These are phyloP conservation scores for Allacma fusca DNA, from an alignment of 2,888 invertebrate genomes.

Conservation along the genomic window DNA sequence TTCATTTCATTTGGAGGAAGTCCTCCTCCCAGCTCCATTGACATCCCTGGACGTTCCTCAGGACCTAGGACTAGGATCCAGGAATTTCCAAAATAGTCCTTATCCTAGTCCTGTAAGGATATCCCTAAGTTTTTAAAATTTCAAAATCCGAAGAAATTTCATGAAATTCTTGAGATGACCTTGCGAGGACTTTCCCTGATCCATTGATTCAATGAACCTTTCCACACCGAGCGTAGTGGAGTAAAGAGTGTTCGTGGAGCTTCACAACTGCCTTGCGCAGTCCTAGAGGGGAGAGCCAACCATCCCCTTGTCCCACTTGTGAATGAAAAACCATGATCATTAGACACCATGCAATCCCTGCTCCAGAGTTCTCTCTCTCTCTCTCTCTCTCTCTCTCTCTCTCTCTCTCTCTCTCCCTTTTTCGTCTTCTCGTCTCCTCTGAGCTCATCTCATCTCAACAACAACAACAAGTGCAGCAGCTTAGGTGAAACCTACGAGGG, in stretches of 20 bases:
- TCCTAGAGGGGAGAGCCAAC: constrained; percentile 46
- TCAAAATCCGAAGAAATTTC: background rate
- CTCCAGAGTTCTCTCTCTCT: background rate
- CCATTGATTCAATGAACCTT: constrained; percentile 68
- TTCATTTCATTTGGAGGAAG: constrained; percentile 57
- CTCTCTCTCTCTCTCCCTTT: background rate
- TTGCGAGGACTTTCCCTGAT: constrained; percentile 58
- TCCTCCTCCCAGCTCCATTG: constrained; percentile 59
- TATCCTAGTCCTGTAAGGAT: background rate
- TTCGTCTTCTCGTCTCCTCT: background rate
- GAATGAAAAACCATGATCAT: constrained; percentile 59
- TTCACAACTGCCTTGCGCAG: constrained; percentile 51
- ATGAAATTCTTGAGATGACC: constrained; percentile 57
- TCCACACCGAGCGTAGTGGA: constrained; percentile 64
- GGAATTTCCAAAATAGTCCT: background rate
- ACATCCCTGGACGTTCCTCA: background rate
- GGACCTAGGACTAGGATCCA: no score
- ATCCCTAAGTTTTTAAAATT: background rate
- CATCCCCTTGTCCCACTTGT: constrained; percentile 56
- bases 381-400: background rate
- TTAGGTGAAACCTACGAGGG: no score
- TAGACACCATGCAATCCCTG: constrained; percentile 23
- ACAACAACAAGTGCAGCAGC: no score
- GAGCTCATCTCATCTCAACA: background rate
- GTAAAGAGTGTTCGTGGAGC: constrained; percentile 43